phyloP scores from a whole-genome alignment of 2,113 vertebrate species.

The Sialia sialis region DNA sequence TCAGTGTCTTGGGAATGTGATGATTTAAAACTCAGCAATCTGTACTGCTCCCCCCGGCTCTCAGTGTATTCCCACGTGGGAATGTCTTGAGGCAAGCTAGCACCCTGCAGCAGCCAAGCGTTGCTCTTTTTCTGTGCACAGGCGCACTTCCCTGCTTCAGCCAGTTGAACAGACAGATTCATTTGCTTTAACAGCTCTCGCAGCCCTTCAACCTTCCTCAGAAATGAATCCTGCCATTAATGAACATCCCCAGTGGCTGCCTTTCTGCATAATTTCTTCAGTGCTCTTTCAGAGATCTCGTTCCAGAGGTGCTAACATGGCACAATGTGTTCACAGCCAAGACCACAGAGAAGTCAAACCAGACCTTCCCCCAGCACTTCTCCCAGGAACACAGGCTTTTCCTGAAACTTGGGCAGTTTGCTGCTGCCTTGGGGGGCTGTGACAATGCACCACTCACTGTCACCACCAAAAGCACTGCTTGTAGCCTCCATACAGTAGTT shows the following conservation, averaged over 20 bases:
- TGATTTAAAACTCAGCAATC: background rate
- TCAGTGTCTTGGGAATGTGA: background rate
- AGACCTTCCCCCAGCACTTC: rapidly evolving
- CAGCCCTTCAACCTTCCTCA: background rate
- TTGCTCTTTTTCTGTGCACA: background rate
- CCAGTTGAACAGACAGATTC: background rate
- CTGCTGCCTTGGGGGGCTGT: rapidly evolving
- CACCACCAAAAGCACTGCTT: background rate
- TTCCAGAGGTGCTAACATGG: rapidly evolving
- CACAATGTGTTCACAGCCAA: background rate
- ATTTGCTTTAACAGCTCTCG: background rate
- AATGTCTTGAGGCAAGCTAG: background rate
- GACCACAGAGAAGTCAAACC: background rate
- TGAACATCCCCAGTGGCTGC: rapidly evolving
- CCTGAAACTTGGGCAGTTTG: rapidly evolving
- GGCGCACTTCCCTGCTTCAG: background rate
- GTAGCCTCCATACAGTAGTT: background rate
- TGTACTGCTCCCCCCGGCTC: background rate
- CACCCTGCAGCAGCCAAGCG: background rate
- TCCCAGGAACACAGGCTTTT: rapidly evolving
- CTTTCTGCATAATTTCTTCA: background rate
- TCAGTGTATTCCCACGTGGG: background rate
- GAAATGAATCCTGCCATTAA: background rate
- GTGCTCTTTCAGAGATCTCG: rapidly evolving
- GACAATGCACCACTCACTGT: rapidly evolving